Evolutionary conservation across 2,113 vertebrate species (phyloP).

Genomic region (Myocastor coypus): DNA sequence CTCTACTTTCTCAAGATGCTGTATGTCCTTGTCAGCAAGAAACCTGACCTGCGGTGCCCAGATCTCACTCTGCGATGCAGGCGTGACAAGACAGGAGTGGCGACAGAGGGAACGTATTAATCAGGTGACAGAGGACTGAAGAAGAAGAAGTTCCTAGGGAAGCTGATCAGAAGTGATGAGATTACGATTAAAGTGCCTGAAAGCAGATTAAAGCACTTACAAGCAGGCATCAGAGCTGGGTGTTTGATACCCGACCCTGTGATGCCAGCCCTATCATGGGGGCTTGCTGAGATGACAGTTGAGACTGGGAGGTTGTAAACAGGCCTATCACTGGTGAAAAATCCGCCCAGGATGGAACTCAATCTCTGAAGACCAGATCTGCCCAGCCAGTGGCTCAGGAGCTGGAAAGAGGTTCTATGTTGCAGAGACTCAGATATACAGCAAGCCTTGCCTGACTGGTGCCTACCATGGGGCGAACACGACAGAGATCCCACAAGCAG

Average conservation of each 20-base stretch:
- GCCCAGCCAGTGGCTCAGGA: not conserved
- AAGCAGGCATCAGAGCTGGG: no score
- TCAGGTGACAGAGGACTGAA: not conserved
- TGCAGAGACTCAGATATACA: not conserved
- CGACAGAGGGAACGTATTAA: not conserved
- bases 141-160: not conserved
- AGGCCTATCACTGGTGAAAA: not conserved
- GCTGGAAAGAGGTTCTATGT: not conserved
- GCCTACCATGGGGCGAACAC: not conserved
- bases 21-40: not conserved
- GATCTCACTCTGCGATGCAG: not conserved
- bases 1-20: not conserved
- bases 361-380: not conserved
- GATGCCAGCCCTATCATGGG: no score
- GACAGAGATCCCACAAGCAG: not conserved
- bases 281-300: no score
- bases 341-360: not conserved
- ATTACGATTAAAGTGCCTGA: not conserved
- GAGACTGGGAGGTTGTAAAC: no score
- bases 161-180: not conserved
- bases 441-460: not conserved
- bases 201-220: no score
- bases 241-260: no score
- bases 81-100: not conserved
- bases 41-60: not conserved